phyloP scores from a whole-genome alignment of 2,888 invertebrate genomes.

The Noctua pronuba region DNA sequence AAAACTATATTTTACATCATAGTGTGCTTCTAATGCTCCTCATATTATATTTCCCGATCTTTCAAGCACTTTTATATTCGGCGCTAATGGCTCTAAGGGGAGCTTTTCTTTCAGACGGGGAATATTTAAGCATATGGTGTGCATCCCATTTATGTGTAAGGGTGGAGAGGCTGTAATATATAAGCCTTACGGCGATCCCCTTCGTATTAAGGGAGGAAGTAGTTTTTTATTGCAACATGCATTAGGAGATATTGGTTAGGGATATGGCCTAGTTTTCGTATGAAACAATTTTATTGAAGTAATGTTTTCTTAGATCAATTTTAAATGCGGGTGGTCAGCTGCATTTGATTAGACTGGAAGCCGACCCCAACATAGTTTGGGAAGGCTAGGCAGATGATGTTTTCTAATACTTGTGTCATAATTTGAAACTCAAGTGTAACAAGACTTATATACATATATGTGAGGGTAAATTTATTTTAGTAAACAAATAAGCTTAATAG shows the following conservation, averaged over 20 bases:
- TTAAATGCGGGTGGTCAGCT: neutral
- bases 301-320: neutral
- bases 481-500: too few relatives aligned
- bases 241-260: conserved; percentile 34
- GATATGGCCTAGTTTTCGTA: neutral
- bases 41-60: conserved; percentile 47
- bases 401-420: too few relatives aligned
- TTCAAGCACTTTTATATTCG: conserved; percentile 35
- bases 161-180: conserved; percentile 26
- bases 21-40: conserved; percentile 15
- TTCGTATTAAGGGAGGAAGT: conserved; percentile 19
- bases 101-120: conserved; percentile 40
- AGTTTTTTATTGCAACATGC: conserved; percentile 42
- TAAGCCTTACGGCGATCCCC: conserved; percentile 25
- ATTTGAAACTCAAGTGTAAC: neutral
- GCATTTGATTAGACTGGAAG: neutral
- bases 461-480: too few relatives aligned
- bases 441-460: too few relatives aligned
- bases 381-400: too few relatives aligned
- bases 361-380: neutral
- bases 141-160: conserved; percentile 46
- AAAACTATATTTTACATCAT: conserved; percentile 1
- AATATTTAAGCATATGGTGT: conserved; percentile 50
- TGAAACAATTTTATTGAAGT: neutral
- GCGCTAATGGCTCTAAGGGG: conserved; percentile 46